These are phyloP conservation scores for Myotis vivesi DNA, from an alignment of 2,797 vertebrate genomes.

Conservation along the genomic window DNA sequence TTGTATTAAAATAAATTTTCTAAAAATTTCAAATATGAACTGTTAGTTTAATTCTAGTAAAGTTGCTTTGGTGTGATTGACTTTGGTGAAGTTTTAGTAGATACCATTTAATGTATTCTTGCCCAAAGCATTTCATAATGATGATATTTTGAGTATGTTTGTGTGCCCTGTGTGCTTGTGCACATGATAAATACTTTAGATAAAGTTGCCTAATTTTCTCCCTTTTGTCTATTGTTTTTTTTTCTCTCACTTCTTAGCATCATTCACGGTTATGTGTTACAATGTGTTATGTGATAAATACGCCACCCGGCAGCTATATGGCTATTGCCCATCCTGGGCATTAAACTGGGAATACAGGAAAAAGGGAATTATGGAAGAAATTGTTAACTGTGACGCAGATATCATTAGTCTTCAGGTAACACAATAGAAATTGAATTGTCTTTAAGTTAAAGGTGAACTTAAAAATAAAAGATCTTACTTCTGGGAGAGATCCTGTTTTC, in stretches of 20 bases:
- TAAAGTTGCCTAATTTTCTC: conserved; percentile 69
- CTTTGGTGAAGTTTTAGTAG: background rate
- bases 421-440: conserved; percentile 48
- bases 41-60: conserved; percentile 28
- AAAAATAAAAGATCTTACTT: conserved; percentile 38
- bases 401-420: conserved; percentile 98
- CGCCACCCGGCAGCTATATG: conserved; percentile 98
- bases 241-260: conserved; percentile 81
- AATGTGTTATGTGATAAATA: conserved; percentile 99
- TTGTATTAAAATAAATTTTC: conserved; percentile 28
- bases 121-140: background rate
- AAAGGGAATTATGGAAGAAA: conserved; percentile 99
- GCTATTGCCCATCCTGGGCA: conserved; percentile 99
- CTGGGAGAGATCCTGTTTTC: background rate
- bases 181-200: conserved; percentile 32
- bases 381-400: conserved; percentile 96
- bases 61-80: background rate
- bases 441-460: conserved; percentile 65
- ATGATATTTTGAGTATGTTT: conserved; percentile 4
- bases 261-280: conserved; percentile 99
- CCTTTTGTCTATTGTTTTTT: conserved; percentile 64
- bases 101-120: conserved; percentile 1
- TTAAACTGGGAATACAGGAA: conserved; percentile 99
- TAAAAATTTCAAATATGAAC: conserved; percentile 22
- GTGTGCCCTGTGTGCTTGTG: background rate